phyloP scores from a whole-genome alignment of 2,888 invertebrate species.

The Griposia aprilina region DNA sequence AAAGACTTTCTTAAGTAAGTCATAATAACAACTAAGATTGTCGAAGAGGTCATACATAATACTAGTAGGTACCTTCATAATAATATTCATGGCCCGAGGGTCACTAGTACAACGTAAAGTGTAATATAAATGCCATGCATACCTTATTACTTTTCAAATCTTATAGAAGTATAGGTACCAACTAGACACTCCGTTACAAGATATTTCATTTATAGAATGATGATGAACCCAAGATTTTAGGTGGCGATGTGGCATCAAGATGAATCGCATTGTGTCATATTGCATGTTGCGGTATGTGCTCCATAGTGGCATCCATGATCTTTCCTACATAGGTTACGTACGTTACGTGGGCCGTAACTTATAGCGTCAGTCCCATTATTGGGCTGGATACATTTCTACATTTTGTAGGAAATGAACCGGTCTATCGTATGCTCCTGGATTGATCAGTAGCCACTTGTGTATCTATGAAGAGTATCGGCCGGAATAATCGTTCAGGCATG shows the following conservation, averaged over 20 bases:
- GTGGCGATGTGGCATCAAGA: slow-evolving; percentile 59
- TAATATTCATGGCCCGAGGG: slow-evolving; percentile 16
- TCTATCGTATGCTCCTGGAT: slow-evolving; percentile 62
- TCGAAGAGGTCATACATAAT: slow-evolving; percentile 17
- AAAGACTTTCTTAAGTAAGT: background rate
- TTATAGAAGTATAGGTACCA: background rate
- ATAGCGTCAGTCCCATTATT: slow-evolving; percentile 33
- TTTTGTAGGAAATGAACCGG: slow-evolving; percentile 55
- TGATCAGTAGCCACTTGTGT: slow-evolving; percentile 61
- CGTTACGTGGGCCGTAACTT: slow-evolving; percentile 34
- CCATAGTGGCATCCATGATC: slow-evolving; percentile 64
- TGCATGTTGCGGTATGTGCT: slow-evolving; percentile 64
- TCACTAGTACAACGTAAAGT: slow-evolving; percentile 4
- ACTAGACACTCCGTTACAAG: background rate
- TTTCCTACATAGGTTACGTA: slow-evolving; percentile 46
- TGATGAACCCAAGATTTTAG: slow-evolving; percentile 51
- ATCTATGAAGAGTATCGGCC: slow-evolving; percentile 81
- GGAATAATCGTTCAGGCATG: slow-evolving; percentile 76
- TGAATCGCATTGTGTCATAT: slow-evolving; percentile 64
- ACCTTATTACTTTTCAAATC: background rate
- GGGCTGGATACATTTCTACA: slow-evolving; percentile 43
- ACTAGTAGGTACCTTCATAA: background rate
- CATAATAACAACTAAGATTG: background rate
- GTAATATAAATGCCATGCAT: slow-evolving; percentile 4
- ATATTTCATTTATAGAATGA: slow-evolving; percentile 26